These are phyloP conservation scores for Mormoops blainvillei DNA, from an alignment of 2,113 vertebrate genomes.

Conservation along the genomic window DNA sequence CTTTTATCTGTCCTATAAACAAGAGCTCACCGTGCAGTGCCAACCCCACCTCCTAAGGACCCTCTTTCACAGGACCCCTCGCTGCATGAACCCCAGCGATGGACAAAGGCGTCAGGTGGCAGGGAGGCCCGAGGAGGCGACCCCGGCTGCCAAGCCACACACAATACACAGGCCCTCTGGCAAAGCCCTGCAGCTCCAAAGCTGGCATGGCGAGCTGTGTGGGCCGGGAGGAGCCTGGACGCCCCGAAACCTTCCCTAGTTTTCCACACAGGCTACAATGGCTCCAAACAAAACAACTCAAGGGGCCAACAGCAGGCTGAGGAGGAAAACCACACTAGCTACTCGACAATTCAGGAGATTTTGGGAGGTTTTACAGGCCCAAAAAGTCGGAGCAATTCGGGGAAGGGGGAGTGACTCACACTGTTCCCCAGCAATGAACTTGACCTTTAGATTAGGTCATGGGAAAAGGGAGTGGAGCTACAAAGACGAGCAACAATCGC, in stretches of 20 bases:
- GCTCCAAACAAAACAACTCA: not conserved
- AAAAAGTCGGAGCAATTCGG: not conserved
- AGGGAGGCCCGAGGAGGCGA: not conserved
- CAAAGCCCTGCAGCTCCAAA: not conserved
- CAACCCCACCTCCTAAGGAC: rapidly evolving
- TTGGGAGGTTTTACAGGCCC: rapidly evolving
- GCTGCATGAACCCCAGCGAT: rapidly evolving
- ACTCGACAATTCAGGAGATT: rapidly evolving
- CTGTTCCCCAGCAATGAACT: not conserved
- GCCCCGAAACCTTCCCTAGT: not conserved
- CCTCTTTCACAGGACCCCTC: not conserved
- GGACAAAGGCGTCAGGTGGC: no score
- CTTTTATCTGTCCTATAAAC: not conserved
- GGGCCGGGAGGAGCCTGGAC: not conserved
- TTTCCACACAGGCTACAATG: rapidly evolving
- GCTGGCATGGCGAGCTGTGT: not conserved
- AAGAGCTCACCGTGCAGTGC: not conserved
- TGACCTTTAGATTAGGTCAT: not conserved
- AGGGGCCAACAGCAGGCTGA: rapidly evolving
- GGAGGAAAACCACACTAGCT: no score
- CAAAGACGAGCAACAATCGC: rapidly evolving
- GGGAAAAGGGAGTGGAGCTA: not conserved
- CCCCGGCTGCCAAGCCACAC: not conserved
- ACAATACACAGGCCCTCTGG: no score
- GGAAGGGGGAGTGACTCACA: not conserved